Base-by-base conservation (phyloP, 2,888 invertebrate genomes). In the Caenorhabditis afra region DNA sequence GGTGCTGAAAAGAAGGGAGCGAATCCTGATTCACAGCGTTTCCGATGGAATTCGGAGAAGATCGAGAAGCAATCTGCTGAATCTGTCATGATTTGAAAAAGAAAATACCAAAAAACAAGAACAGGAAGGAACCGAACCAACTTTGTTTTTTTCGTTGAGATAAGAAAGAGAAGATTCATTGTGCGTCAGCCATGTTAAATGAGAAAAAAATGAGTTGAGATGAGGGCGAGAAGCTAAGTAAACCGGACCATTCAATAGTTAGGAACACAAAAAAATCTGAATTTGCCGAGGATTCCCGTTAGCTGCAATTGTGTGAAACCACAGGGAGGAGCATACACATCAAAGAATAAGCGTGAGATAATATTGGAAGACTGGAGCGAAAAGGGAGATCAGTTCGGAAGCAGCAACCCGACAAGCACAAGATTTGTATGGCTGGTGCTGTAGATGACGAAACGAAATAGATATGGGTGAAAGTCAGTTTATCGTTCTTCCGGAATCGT, bases 401-500 rank as follows among this genome's bases (percentile, higher is more conserved):
- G 41, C 29, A 55, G 37, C 5, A 22, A 67, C 62, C 75, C 71
- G 71, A 57, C 12, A 45, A 62, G 5, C 14, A 29, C 37, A 58
- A 64, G 64, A 73, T 64, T 64, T 49, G 52, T 50, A 49, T 70
- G 50, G 23, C 18, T 50, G 50, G 57, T 35, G 14, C 5, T 20
- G 39, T 18, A 41, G 7, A 53, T n/a, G 8, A 45, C 16, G 14
- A 44, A 49, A 35, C 11, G 20, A 49, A 49, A 49, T 7, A 29
- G 44, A n/a, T n/a, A n/a, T n/a, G n/a, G n/a, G n/a, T n/a, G n/a
- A n/a, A n/a, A n/a, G n/a, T n/a, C n/a, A n/a, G n/a, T n/a, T 61
- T 57, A 70, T 53, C 53, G 50, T 50, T 73, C 73, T 44, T 74
- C 79, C 1, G 66, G 47, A 16, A 79, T 74, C 1, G 66, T 70